A percentile compares a stretch with the other conserved stretches of the same genome.
Evolutionary conservation across 2,113 vertebrate genomes (phyloP).

Genomic region (Amphilophus citrinellus): DNA sequence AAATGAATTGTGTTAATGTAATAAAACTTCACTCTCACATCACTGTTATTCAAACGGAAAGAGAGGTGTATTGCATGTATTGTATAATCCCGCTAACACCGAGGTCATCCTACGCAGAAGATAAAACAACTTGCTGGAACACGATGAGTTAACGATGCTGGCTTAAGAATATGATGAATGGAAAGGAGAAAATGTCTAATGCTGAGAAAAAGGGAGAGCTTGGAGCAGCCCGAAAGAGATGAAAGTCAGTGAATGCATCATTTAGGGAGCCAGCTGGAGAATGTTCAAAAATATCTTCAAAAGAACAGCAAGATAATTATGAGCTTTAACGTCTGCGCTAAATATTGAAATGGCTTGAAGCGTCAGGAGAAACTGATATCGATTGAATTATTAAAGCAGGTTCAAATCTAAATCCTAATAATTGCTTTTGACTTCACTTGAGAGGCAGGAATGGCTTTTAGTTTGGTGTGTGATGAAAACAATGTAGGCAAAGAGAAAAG

Average conservation of each 20-base stretch:
- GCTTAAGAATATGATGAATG: neutral
- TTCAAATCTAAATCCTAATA: conserved; percentile 27
- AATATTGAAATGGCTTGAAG: conserved; percentile 40
- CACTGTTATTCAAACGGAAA: neutral
- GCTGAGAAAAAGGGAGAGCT: conserved; percentile 25
- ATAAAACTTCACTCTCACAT: neutral
- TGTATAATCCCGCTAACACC: neutral
- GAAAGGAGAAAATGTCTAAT: conserved; percentile 11
- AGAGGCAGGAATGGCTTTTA: neutral
- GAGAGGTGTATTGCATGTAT: neutral
- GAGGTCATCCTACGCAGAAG: neutral
- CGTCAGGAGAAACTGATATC: conserved; percentile 22
- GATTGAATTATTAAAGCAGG: conserved; percentile 52
- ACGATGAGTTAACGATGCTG: conserved; percentile 6
- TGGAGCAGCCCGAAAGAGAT: conserved; percentile 42
- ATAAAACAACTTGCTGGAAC: neutral
- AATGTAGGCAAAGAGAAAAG: neutral
- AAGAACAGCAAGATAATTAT: conserved; percentile 44
- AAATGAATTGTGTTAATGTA: neutral
- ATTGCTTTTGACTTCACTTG: conserved; percentile 17
- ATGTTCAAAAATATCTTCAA: conserved; percentile 55
- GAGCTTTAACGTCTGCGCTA: conserved; percentile 23
- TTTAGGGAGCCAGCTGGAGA: neutral
- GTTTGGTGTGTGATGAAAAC: neutral
- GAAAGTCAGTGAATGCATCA: conserved; percentile 55